Evolutionary conservation across 2,888 invertebrate species (phyloP).

Genomic region (Cyaniris semiargus): DNA sequence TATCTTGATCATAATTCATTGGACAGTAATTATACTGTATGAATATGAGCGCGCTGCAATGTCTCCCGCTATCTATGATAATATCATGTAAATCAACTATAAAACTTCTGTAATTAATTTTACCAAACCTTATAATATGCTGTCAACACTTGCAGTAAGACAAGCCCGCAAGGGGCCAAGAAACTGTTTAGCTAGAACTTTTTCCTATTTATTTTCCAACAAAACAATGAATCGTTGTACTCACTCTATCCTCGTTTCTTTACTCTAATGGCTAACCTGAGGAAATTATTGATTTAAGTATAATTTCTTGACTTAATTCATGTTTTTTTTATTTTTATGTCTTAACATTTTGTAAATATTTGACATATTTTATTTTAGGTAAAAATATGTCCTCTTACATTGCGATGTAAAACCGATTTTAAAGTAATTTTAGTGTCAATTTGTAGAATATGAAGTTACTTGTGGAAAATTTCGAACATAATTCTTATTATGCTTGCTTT

Average conservation of each 20-base stretch:
- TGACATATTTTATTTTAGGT: not conserved
- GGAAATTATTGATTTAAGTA: not conserved
- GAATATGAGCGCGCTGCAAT: too few species aligned
- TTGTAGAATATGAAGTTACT: not conserved
- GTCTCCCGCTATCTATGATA: too few species aligned
- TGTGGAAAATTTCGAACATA: not conserved
- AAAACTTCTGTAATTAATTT: not conserved
- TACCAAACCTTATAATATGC: not conserved
- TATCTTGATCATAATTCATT: too few species aligned
- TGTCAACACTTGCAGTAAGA: not conserved
- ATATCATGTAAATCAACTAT: not conserved
- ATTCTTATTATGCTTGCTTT: conserved; percentile 5
- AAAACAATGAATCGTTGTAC: not conserved
- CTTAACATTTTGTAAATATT: not conserved
- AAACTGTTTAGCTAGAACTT: not conserved
- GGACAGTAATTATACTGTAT: too few species aligned
- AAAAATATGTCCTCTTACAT: not conserved
- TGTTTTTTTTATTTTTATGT: not conserved
- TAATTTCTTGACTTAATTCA: not conserved
- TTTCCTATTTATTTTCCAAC: not conserved
- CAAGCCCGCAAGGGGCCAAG: not conserved
- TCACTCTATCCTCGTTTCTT: not conserved
- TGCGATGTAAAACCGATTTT: not conserved
- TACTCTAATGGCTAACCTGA: not conserved
- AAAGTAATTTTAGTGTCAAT: not conserved